phyloP scores from a whole-genome alignment of 2,888 invertebrate species.

The Elysia crispata region DNA sequence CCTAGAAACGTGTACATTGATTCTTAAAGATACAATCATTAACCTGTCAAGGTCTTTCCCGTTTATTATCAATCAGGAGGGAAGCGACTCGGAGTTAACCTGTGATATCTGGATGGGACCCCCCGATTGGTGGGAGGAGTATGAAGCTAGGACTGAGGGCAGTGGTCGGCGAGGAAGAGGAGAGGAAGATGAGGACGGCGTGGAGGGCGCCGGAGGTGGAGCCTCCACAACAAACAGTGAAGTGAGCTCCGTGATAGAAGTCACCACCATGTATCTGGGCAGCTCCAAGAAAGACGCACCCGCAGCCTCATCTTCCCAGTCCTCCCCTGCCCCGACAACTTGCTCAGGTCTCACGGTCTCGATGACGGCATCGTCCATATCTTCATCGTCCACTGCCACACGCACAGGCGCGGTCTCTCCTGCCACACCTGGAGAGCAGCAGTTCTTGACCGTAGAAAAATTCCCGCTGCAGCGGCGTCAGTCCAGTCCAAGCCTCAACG shows the following conservation, averaged over 20 bases:
- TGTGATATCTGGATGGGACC: conserved; percentile 72
- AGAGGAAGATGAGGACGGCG: too few species aligned
- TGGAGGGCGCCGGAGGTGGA: conserved; percentile 26
- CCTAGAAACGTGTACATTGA: too few species aligned
- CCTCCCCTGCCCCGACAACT: conserved; percentile 29
- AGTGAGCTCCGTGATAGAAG: conserved; percentile 57
- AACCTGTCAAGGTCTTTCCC: too few species aligned
- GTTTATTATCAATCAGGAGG: conserved; percentile 34
- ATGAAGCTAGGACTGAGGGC: conserved; percentile 55
- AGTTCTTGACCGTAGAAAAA: conserved; percentile 55
- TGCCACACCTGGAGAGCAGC: conserved; percentile 50
- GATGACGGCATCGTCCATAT: neutral
- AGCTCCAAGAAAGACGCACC: conserved; percentile 37
- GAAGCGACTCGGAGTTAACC: conserved; percentile 52
- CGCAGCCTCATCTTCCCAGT: neutral
- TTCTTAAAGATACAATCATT: too few species aligned
- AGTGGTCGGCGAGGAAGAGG: neutral
- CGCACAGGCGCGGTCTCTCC: neutral
- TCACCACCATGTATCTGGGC: conserved; percentile 55
- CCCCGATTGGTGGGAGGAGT: conserved; percentile 70
- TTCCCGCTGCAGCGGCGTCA: conserved; percentile 64
- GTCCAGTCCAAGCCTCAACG: conserved; percentile 68
- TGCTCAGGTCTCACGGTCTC: neutral
- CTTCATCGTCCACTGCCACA: neutral
- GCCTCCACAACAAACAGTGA: conserved; percentile 52